These are phyloP conservation scores for Chymomyza fuscimana DNA, from an alignment of 2,888 invertebrate genomes.

Conservation along the genomic window DNA sequence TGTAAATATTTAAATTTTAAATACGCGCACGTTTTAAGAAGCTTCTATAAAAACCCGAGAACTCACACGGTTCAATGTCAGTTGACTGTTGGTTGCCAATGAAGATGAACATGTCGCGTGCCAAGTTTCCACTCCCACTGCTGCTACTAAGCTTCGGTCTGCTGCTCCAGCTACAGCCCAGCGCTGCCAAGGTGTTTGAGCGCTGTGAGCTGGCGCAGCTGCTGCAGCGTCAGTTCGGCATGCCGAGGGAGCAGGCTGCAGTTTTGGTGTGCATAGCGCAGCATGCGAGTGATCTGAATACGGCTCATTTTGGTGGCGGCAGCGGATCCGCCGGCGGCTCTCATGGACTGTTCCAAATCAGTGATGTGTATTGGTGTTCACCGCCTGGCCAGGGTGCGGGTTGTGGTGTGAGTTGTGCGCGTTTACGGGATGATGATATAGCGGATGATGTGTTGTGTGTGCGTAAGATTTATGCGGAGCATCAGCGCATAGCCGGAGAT, in stretches of 20 bases:
- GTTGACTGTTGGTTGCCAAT: neutral
- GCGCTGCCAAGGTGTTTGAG: slow-evolving; percentile 81
- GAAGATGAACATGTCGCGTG: slow-evolving; percentile 45
- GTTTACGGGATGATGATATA: slow-evolving; percentile 85
- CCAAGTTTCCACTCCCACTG: slow-evolving; percentile 18
- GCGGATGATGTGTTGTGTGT: slow-evolving; percentile 86
- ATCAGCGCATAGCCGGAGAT: slow-evolving; percentile 84
- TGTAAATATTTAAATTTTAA: slow-evolving; percentile 26
- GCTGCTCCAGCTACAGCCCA: slow-evolving; percentile 23
- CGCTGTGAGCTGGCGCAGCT: slow-evolving; percentile 86
- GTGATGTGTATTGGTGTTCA: slow-evolving; percentile 86
- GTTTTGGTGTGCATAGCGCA: slow-evolving; percentile 87
- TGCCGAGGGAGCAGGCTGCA: slow-evolving; percentile 81
- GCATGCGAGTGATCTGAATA: slow-evolving; percentile 84
- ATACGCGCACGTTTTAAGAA: slow-evolving; percentile 34
- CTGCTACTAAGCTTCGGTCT: slow-evolving; percentile 23
- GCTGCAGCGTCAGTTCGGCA: slow-evolving; percentile 81
- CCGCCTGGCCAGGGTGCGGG: slow-evolving; percentile 82
- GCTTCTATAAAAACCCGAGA: slow-evolving; percentile 1
- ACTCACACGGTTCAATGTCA: slow-evolving; percentile 5
- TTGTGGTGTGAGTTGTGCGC: slow-evolving; percentile 83
- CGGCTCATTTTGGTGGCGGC: slow-evolving; percentile 82
- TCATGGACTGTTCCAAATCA: slow-evolving; percentile 88
- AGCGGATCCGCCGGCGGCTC: slow-evolving; percentile 81
- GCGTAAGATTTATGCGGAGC: slow-evolving; percentile 83